These are phyloP conservation scores for Parazoanthus darwini DNA, from an alignment of 92 coral and sea anemone species.

Conservation along the genomic window DNA sequence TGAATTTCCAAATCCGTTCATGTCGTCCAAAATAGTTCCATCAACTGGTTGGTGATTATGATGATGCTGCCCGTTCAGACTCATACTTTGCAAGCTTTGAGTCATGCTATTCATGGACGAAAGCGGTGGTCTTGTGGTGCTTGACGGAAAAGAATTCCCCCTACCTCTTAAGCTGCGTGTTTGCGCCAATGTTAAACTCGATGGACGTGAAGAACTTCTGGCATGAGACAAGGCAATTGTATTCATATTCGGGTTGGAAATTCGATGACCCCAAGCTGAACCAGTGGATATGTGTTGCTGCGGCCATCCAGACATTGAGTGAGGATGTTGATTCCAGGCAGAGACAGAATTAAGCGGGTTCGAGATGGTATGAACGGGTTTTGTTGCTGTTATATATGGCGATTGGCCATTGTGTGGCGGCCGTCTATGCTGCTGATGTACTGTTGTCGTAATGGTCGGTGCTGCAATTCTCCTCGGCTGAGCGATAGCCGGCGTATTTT, in stretches of 20 bases:
- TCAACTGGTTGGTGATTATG: conserved; percentile 79
- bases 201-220: conserved; percentile 76
- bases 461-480: conserved; percentile 81
- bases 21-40: conserved; percentile 91
- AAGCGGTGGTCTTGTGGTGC: conserved; percentile 71
- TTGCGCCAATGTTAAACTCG: conserved; percentile 65
- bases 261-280: conserved; percentile 89
- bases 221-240: conserved; percentile 71
- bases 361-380: conserved; percentile 67
- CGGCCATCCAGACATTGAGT: conserved; percentile 95
- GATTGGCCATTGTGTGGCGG: conserved; percentile 69
- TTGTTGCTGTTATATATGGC: conserved; percentile 76
- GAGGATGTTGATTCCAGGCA: conserved; percentile 84
- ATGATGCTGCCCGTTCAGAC: conserved; percentile 63
- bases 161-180: conserved; percentile 39
- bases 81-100: conserved; percentile 91
- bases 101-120: conserved; percentile 88
- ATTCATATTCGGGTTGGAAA: conserved; percentile 67
- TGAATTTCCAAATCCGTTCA: conserved; percentile 89
- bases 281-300: conserved; percentile 77
- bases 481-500: conserved; percentile 79
- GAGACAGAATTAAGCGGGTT: conserved; percentile 62
- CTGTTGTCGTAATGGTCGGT: conserved; percentile 76
- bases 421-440: conserved; percentile 85
- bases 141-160: conserved; percentile 40